Percentiles rank a stretch among this genome's conserved stretches.
Evolutionary conservation across 1,140 invertebrate species (phyloP).

Genomic region (Sarcophaga bullata): DNA sequence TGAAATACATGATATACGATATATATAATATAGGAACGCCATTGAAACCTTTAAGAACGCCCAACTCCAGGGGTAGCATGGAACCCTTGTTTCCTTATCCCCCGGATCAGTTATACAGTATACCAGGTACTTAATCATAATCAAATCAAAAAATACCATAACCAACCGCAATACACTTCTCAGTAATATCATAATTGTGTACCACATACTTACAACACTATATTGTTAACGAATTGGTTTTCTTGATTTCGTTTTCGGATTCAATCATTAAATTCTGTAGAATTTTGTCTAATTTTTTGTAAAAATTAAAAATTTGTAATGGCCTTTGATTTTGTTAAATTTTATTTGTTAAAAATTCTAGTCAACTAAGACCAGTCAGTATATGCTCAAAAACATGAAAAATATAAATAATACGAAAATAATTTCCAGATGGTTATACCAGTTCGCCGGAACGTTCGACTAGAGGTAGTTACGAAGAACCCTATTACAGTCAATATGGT

Average conservation of each 20-base stretch:
- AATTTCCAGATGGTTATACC: constrained; percentile 78
- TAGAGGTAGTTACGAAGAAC: constrained; percentile 80
- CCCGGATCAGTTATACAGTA: constrained; percentile 70
- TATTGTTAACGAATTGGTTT: constrained; percentile 1
- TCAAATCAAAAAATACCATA: neutral
- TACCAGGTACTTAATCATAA: constrained; percentile 67
- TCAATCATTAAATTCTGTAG: neutral
- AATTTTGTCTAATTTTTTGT: neutral
- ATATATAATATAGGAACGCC: constrained; percentile 67
- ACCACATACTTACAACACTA: no score
- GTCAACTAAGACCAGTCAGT: neutral
- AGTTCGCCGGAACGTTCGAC: constrained; percentile 85
- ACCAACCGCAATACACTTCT: neutral
- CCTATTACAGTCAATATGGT: constrained; percentile 84
- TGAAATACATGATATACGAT: constrained; percentile 16
- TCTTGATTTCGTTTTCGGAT: neutral
- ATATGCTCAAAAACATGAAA: neutral
- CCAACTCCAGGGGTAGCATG: constrained; percentile 68
- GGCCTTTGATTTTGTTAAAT: constrained; percentile 19
- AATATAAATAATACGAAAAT: constrained; percentile 10
- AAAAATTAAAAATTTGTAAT: neutral
- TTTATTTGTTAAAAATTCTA: constrained; percentile 14
- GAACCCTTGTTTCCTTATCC: constrained; percentile 69
- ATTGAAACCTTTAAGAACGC: constrained; percentile 73
- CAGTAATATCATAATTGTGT: neutral